These are phyloP conservation scores for Lophius americanus DNA, from an alignment of 2,797 vertebrate species.

Conservation along the genomic window DNA sequence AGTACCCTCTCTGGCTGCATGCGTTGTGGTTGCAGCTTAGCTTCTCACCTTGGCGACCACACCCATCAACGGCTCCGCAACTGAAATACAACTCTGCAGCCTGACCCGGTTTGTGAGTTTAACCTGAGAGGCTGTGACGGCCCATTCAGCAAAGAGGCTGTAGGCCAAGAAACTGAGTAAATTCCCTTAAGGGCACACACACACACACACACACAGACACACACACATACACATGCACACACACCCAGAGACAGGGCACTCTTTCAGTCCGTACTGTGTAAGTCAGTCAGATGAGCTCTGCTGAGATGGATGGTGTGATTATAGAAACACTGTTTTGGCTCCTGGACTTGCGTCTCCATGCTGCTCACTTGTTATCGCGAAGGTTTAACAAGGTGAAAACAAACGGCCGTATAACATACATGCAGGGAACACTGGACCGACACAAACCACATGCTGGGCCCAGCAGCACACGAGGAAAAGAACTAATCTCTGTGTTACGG, in stretches of 20 bases:
- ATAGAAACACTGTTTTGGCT: conserved; percentile 29
- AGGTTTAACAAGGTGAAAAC: conserved; percentile 24
- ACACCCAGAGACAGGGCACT: background rate
- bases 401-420: conserved; percentile 12
- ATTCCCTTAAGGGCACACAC: conserved; percentile 23
- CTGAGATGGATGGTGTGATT: conserved; percentile 33
- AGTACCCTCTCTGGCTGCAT: background rate
- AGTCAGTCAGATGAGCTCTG: conserved; percentile 11
- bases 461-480: conserved; percentile 1
- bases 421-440: background rate
- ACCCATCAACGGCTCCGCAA: background rate
- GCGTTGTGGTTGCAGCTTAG: background rate
- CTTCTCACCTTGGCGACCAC: background rate
- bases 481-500: background rate
- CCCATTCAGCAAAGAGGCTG: conserved; percentile 26
- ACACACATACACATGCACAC: conserved; percentile 1
- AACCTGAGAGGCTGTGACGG: conserved; percentile 29
- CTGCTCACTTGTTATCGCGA: conserved; percentile 6
- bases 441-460: background rate
- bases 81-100: conserved; percentile 27
- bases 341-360: background rate
- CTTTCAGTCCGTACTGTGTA: conserved; percentile 13
- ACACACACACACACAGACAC: conserved; percentile 1
- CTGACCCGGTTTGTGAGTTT: conserved; percentile 6
- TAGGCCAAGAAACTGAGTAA: conserved; percentile 21